A percentile compares a stretch with the other conserved stretches of the same genome.
Conservation (phyloP, 2,113 vertebrate genomes). For the Clarias batrachus region DNA sequence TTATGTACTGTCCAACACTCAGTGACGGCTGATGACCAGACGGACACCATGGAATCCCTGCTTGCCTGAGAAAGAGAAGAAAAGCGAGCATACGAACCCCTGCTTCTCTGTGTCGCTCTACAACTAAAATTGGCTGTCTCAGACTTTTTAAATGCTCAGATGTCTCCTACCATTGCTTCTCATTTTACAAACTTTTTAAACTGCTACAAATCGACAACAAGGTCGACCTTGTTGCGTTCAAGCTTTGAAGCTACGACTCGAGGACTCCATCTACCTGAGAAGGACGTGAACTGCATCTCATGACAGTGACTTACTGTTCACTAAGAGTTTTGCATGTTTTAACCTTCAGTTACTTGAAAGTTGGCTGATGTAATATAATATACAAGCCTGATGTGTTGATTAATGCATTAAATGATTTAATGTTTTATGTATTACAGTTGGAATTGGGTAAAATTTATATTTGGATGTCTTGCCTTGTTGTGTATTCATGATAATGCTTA, state of each 20-base stretch:
- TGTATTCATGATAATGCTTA: slow-evolving; percentile 48
- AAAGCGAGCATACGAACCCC: not conserved
- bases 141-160: slow-evolving; percentile 8
- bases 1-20: not conserved
- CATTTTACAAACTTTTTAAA: not conserved
- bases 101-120: not conserved
- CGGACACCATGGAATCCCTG: not conserved
- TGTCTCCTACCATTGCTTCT: not conserved
- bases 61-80: slow-evolving; percentile 2
- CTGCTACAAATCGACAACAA: not conserved
- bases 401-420: slow-evolving; percentile 41
- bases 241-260: not conserved
- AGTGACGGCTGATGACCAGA: not conserved
- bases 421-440: slow-evolving; percentile 36
- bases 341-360: slow-evolving; percentile 50
- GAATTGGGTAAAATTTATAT: not conserved
- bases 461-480: slow-evolving; percentile 41
- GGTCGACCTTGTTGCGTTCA: not conserved
- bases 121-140: not conserved
- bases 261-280: slow-evolving; percentile 48
- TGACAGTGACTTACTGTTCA: slow-evolving; percentile 28
- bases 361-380: slow-evolving; percentile 44
- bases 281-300: slow-evolving; percentile 53
- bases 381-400: slow-evolving; percentile 22
- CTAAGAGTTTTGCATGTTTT: slow-evolving; percentile 62